Conservation (phyloP, 2,888 invertebrate species). For the Nipponacmea schrenckii region DNA sequence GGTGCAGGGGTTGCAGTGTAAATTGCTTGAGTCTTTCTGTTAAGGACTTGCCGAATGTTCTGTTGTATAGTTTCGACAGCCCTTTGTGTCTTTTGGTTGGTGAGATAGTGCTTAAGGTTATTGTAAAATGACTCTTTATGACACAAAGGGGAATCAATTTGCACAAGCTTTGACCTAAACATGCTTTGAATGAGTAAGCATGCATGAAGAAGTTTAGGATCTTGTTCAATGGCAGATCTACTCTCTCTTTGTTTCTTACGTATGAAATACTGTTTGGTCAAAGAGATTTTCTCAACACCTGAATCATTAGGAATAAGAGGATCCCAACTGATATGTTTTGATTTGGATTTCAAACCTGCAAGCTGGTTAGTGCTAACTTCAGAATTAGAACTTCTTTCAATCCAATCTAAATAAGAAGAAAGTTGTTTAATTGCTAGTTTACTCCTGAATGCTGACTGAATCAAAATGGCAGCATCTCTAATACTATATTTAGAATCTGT, state of each 20-base stretch:
- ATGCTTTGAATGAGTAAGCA: background rate
- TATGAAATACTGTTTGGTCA: conserved; percentile 2
- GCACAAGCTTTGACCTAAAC: background rate
- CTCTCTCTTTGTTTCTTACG: background rate
- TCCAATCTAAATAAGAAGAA: conserved; percentile 3
- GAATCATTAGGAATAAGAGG: background rate
- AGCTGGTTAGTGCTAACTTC: background rate
- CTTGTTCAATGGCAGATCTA: background rate
- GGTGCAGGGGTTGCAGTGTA: background rate
- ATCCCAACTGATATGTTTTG: background rate
- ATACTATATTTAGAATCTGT: background rate
- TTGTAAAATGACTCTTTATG: background rate
- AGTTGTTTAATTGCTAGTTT: background rate
- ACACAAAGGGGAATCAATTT: background rate
- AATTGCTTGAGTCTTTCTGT: background rate
- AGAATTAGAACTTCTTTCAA: background rate
- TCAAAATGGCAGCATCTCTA: background rate
- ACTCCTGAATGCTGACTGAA: conserved; percentile 2
- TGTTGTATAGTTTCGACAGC: background rate
- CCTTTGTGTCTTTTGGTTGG: background rate
- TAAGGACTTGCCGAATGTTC: background rate
- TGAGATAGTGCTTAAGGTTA: background rate
- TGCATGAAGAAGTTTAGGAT: background rate
- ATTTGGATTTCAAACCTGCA: background rate
- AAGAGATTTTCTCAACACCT: background rate